A percentile compares a stretch with the other conserved stretches of the same genome.
phyloP scores from a whole-genome alignment of 2,797 vertebrate genomes.

The Brachymystax lenok region DNA sequence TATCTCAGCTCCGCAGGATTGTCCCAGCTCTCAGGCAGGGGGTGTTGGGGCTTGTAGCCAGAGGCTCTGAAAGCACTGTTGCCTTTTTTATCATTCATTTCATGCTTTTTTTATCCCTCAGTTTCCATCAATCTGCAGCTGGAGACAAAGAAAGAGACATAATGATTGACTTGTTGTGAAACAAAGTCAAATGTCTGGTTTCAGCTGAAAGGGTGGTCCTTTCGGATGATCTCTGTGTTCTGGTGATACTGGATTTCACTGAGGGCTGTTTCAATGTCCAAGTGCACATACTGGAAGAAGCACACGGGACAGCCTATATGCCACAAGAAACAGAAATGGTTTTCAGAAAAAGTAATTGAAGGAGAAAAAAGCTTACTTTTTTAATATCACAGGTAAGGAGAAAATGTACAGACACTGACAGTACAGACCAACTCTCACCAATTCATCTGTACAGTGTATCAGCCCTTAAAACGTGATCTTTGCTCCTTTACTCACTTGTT shows the following conservation, averaged over 20 bases:
- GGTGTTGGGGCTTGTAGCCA: not conserved
- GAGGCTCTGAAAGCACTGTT: not conserved
- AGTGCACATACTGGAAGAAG: not conserved
- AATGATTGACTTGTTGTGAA: slow-evolving; percentile 28
- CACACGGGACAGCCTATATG: not conserved
- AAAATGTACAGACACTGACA: not conserved
- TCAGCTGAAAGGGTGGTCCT: not conserved
- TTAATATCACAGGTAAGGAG: not conserved
- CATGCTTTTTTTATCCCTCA: slow-evolving; percentile 32
- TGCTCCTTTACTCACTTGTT: too few relatives aligned
- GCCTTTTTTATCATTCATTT: slow-evolving; percentile 33
- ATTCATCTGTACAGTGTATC: not conserved
- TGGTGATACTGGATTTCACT: not conserved
- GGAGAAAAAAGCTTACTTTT: not conserved
- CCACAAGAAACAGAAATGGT: not conserved
- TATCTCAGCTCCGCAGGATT: not conserved
- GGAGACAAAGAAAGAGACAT: slow-evolving; percentile 23
- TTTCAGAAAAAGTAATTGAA: not conserved
- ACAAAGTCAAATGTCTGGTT: slow-evolving; percentile 30
- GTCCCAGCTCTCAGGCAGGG: not conserved
- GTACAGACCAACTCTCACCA: not conserved
- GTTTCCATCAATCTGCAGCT: slow-evolving; percentile 15
- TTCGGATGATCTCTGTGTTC: not conserved
- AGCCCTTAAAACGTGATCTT: not conserved
- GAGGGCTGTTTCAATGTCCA: not conserved